Base-by-base conservation (phyloP, 2,113 vertebrate species). In the Larimichthys crocea region DNA sequence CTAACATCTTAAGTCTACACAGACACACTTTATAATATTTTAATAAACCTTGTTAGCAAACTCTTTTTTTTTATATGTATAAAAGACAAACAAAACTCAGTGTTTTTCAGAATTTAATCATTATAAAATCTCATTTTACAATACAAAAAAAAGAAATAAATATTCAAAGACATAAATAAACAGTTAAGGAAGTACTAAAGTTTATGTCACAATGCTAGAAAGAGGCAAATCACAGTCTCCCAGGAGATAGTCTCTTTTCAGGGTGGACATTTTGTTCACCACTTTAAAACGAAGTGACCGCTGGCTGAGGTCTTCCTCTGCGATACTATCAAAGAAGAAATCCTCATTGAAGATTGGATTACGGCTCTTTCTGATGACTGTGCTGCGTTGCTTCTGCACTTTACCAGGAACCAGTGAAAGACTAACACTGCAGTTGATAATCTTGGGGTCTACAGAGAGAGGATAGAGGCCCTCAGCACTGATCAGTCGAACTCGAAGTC, bases 301-400 rank as follows among this genome's bases (percentile, higher is more conserved):
- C 75, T 88, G 89, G 66, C 79, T 77, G 46, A 97, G 87, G 74
- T 97, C 94, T 1, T 96, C 94, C 73, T 96, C 96, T 0, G 94
- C 84, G 62, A 97, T 90, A 0, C 94, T 85, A 6, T 97, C 96
- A 65, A 97, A 97, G 93, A 97, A 97, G 80, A 98, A 97, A 93
- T 98, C 97, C 90, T 97, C 96, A 55, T 97, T 97, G 80, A 98
- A 96, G 80, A 97, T 96, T 0, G 96, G 96, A 84, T 97, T 97
- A 24, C 96, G 96, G 91, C 97, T 97, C 77, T 94, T 96, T 82
- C 96, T 94, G 77, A 98, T 96, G 57, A 97, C 94, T 0, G 96
- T 96, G 91, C 96, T 97, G 60, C 95, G 94, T 77, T 97, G 97
- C 86, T 97, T 97, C 89, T 97, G 96, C 29, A 94, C 61, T 86